A percentile compares a stretch with the other conserved stretches of the same genome.
These are phyloP conservation scores for Tyrannus savana DNA, from an alignment of 2,113 vertebrate species.

Conservation along the genomic window DNA sequence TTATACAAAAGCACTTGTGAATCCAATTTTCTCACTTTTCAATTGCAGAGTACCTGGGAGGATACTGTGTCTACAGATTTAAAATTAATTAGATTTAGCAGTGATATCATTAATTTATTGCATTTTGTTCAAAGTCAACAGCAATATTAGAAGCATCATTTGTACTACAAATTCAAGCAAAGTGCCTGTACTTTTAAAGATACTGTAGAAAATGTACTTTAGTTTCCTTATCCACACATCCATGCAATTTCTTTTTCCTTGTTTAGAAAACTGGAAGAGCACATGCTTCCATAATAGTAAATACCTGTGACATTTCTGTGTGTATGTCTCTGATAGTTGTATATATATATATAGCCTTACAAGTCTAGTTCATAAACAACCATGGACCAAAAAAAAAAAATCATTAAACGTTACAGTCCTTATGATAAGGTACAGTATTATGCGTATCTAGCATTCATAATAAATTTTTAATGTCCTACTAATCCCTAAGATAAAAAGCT, in stretches of 20 bases:
- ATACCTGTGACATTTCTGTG: conserved; percentile 5
- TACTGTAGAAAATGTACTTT: background rate
- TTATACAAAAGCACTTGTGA: background rate
- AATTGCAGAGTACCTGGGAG: background rate
- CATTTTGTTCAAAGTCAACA: background rate
- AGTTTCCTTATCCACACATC: background rate
- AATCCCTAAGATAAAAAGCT: conserved; percentile 80
- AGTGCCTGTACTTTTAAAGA: background rate
- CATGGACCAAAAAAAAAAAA: conserved; percentile 63
- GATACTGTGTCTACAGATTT: background rate
- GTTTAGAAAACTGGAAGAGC: conserved; percentile 7
- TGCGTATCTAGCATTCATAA: conserved; percentile 74
- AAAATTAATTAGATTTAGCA: background rate
- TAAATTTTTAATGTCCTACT: conserved; percentile 82
- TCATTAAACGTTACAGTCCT: conserved; percentile 87
- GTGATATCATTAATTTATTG: background rate
- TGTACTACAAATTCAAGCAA: background rate
- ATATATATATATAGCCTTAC: conserved; percentile 17
- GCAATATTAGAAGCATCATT: background rate
- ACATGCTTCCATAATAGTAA: background rate
- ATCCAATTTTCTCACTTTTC: background rate
- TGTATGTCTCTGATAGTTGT: conserved; percentile 73
- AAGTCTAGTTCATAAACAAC: conserved; percentile 83
- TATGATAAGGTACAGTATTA: conserved; percentile 75
- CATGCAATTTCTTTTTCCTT: conserved; percentile 3